Base-by-base conservation (phyloP, 2,888 invertebrate species). In the Scaptomyza caliginosa region DNA sequence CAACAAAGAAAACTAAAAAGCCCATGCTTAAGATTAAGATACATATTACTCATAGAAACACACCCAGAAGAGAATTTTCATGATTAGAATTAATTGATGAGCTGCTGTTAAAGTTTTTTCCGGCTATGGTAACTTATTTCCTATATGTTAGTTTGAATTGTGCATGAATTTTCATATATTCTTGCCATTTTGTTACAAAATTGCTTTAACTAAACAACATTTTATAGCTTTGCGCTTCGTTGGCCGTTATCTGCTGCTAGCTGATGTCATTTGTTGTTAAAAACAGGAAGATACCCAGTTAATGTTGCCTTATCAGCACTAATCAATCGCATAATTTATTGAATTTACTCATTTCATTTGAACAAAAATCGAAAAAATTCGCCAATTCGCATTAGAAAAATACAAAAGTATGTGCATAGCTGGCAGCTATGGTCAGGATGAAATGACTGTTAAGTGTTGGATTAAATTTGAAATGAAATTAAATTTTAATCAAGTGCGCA, bases 251-350 rank as follows among this genome's bases (percentile, higher is more conserved):
- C 5, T 7, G 3, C 5, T 7, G 3, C 10, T 16, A 10, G 13
- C 19, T 71, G 52, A 65, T 56, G 72, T 71, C 30, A 69, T 49
- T 30, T 45, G 8, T 16, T 50, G 19, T 19, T 7, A 21, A 11
- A 23, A 23, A 51, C 6, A 23, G 48, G 11, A 43, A 26, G 24
- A 19, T 30, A n/a, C 30, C n/a, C 5, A 4, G n/a, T 30, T 2
- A 4, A 32, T 11, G 8, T 23, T 21, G 10, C 6, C 17, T n/a
- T 2, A 28, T 24, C 17, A 26, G n/a, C 24, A n/a, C n/a, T 39
- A 43, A 39, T 24, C 17, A 13, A 26, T 32, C 5, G 16, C 17
- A 46, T 36, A 1, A 2, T 13, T 16, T 26, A 54, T 21, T 21
- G 21, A 10, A 11, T n/a, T 11, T 17, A 16, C 17, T 23, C 1